Evolutionary conservation across 2,888 invertebrate genomes (phyloP).

Genomic region (Laothoe populi): DNA sequence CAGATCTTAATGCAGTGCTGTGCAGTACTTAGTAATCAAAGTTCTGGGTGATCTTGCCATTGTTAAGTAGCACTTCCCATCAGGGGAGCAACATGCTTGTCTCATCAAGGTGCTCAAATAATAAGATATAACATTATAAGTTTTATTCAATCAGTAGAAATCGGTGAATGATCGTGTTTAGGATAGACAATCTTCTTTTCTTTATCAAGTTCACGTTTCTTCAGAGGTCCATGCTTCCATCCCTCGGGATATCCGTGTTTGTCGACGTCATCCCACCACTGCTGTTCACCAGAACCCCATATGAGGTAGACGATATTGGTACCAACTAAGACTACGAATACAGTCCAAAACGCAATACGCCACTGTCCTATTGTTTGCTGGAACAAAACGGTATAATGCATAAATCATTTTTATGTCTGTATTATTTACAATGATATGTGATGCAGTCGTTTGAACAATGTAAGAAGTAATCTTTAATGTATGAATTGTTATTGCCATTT

Average conservation of each 20-base stretch:
- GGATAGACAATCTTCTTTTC: constrained; percentile 71
- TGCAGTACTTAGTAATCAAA: too few relatives aligned
- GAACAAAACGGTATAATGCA: constrained; percentile 41
- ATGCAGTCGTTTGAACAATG: too few relatives aligned
- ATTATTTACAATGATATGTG: too few relatives aligned
- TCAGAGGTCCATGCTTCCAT: constrained; percentile 73
- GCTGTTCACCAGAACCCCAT: constrained; percentile 90
- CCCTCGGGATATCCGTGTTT: constrained; percentile 70
- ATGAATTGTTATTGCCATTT: too few relatives aligned
- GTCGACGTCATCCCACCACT: constrained; percentile 90
- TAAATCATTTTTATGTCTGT: too few relatives aligned
- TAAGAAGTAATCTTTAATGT: too few relatives aligned
- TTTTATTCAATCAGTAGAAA: constrained; percentile 50
- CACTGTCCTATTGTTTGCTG: constrained; percentile 88
- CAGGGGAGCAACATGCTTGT: too few relatives aligned
- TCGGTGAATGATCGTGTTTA: constrained; percentile 72
- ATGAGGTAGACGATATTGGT: constrained; percentile 89
- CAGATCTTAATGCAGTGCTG: too few relatives aligned
- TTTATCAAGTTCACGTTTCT: constrained; percentile 47
- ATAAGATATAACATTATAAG: not conserved
- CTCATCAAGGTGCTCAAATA: not conserved
- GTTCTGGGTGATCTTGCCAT: too few relatives aligned
- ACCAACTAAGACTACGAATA: constrained; percentile 86
- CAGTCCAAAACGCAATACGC: constrained; percentile 92
- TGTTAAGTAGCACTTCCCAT: too few relatives aligned